phyloP scores from a whole-genome alignment of 2,797 vertebrate species.

The Rhabdophis nuchalis region DNA sequence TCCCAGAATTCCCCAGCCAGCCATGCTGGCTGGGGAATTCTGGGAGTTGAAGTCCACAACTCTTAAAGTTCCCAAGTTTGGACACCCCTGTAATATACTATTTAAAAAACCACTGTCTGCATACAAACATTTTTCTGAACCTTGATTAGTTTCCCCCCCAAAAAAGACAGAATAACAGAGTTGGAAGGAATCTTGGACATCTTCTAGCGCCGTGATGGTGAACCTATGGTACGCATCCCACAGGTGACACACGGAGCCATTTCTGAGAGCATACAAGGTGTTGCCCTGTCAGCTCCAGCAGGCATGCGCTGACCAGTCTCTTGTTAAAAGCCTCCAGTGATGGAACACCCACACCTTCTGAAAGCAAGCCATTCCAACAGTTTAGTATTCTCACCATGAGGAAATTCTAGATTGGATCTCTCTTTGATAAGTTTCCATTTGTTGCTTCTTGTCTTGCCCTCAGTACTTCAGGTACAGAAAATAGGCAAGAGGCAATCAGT shows the following conservation, averaged over 20 bases:
- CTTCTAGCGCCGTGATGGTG: not conserved
- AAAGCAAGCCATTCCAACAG: not conserved
- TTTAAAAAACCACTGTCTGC: not conserved
- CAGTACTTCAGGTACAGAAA: not conserved
- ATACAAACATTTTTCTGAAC: not conserved
- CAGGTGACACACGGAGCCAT: no score
- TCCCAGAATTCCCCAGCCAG: no score
- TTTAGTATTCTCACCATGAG: not conserved
- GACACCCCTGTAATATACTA: not conserved
- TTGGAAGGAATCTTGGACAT: not conserved
- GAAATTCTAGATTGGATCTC: not conserved
- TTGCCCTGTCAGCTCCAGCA: no score
- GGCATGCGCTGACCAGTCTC: not conserved
- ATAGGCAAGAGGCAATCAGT: not conserved
- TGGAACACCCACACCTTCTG: not conserved
- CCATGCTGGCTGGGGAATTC: no score
- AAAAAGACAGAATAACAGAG: not conserved
- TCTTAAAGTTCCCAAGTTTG: no score
- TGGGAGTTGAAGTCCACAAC: no score
- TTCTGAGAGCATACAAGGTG: no score
- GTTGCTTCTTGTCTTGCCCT: not conserved
- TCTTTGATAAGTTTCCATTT: not conserved
- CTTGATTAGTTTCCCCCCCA: not conserved
- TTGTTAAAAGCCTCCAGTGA: not conserved
- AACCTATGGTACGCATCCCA: no score